These are phyloP conservation scores for Numenius phaeopus DNA, from an alignment of 2,797 vertebrate genomes.

Conservation along the genomic window DNA sequence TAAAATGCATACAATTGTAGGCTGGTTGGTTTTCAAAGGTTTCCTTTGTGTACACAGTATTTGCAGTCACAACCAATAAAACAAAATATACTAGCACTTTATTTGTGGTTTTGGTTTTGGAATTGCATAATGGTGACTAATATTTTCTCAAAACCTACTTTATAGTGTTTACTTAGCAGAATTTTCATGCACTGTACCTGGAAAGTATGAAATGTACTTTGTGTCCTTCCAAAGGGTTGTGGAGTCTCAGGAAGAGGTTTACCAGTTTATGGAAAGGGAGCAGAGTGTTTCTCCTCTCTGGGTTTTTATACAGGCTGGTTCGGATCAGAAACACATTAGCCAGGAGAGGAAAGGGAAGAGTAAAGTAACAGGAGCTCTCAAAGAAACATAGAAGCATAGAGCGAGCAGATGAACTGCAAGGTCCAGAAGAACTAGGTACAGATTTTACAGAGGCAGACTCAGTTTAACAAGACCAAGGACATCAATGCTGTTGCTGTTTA, in stretches of 20 bases:
- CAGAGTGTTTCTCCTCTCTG: constrained; percentile 18
- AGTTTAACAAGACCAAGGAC: not conserved
- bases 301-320: constrained; percentile 16
- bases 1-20: constrained; percentile 2
- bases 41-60: constrained; percentile 56
- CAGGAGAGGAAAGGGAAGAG: not conserved
- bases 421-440: not conserved
- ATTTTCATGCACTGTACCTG: constrained; percentile 61
- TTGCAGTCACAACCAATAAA: constrained; percentile 71
- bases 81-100: constrained; percentile 59
- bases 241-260: constrained; percentile 49
- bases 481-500: not conserved
- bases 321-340: not conserved
- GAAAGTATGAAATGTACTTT: constrained; percentile 66
- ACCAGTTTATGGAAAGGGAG: constrained; percentile 29
- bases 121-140: constrained; percentile 61
- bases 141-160: constrained; percentile 66
- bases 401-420: not conserved
- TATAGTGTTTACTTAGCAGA: constrained; percentile 64
- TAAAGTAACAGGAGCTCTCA: not conserved
- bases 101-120: constrained; percentile 66
- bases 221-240: constrained; percentile 42
- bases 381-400: not conserved
- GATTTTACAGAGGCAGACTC: not conserved
- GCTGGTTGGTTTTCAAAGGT: constrained; percentile 66